Conservation (phyloP, 2,888 invertebrate species). For the Limnephilus lunatus region DNA sequence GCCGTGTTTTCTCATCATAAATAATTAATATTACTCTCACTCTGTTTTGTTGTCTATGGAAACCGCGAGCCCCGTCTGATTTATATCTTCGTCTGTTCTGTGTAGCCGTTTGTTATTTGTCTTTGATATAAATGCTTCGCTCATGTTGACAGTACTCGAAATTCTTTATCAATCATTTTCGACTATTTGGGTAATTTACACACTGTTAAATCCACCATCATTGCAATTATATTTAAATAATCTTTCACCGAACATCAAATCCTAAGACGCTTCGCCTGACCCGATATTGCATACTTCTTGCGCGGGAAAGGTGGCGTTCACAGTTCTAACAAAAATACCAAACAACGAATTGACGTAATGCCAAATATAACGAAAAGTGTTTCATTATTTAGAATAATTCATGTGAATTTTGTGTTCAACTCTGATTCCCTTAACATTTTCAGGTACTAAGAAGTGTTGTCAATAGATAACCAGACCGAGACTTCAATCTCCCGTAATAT, state of each 20-base stretch:
- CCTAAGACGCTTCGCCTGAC: neutral
- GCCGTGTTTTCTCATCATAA: no score
- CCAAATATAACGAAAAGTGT: neutral
- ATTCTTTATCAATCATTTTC: slow-evolving; percentile 36
- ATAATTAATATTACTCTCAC: no score
- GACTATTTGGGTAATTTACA: slow-evolving; percentile 29
- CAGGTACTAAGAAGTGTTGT: neutral
- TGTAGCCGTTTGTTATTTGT: slow-evolving; percentile 13
- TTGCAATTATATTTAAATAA: neutral
- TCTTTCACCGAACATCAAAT: neutral
- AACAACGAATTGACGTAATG: slow-evolving; percentile 56
- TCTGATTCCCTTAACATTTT: neutral
- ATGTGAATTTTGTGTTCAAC: neutral
- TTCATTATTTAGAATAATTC: neutral
- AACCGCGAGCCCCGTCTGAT: no score
- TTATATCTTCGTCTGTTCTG: no score
- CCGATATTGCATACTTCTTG: slow-evolving; percentile 67
- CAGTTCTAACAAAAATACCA: slow-evolving; percentile 65
- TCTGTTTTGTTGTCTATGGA: no score
- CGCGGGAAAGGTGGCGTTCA: slow-evolving; percentile 76
- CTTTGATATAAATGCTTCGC: slow-evolving; percentile 38
- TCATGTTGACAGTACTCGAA: slow-evolving; percentile 40
- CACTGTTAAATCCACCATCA: neutral
- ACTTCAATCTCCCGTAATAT: neutral
- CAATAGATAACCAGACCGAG: slow-evolving; percentile 11